These are phyloP conservation scores for Hanleya hanleyi DNA, from an alignment of 2,888 invertebrate genomes.

Conservation along the genomic window DNA sequence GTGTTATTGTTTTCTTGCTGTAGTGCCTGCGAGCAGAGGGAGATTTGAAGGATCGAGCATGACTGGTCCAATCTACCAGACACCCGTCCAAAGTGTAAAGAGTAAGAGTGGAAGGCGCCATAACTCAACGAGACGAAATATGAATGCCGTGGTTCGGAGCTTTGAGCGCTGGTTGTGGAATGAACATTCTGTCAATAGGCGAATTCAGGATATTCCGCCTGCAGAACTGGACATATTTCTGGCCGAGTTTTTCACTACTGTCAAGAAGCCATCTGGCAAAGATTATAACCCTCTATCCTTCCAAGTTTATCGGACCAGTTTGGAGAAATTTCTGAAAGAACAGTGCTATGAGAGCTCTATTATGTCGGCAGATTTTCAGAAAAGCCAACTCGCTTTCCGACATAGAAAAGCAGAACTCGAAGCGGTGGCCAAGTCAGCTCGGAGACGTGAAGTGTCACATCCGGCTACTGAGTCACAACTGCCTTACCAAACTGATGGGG, in stretches of 20 bases:
- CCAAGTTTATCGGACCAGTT: neutral
- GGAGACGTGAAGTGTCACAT: too few species aligned
- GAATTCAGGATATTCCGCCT: neutral
- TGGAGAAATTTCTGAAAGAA: constrained; percentile 1
- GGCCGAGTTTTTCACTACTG: neutral
- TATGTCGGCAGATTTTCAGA: neutral
- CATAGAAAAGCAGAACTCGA: neutral
- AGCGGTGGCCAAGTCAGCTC: too few species aligned
- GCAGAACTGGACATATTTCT: neutral
- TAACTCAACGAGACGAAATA: neutral
- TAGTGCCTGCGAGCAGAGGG: too few species aligned
- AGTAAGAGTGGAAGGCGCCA: neutral
- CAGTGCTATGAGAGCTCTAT: neutral
- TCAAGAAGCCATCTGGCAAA: neutral
- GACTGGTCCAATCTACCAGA: too few species aligned
- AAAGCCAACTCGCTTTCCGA: neutral
- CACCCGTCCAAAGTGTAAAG: too few species aligned
- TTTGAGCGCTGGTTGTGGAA: neutral
- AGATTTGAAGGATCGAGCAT: too few species aligned
- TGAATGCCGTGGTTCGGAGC: neutral
- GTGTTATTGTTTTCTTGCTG: too few species aligned
- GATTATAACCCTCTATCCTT: neutral
- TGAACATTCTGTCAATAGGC: neutral
- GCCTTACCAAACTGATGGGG: too few species aligned
- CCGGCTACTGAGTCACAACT: too few species aligned